Conservation (phyloP, 2,888 invertebrate species). For the Pseudoips prasinana region DNA sequence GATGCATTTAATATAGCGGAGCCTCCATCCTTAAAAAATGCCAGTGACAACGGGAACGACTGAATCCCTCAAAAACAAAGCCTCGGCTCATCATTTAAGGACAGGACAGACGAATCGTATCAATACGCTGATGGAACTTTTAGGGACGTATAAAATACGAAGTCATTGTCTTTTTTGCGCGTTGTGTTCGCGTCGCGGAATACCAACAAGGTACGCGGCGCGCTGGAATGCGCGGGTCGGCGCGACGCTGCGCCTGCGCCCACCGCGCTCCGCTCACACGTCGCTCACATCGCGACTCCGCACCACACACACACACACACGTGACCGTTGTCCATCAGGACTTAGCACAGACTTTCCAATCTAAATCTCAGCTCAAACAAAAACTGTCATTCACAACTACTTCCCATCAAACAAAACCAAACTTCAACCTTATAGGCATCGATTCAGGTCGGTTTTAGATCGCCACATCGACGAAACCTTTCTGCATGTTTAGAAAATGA, state of each 20-base stretch:
- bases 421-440: conserved; percentile 4
- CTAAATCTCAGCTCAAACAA: conserved; percentile 25
- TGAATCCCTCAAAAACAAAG: conserved; percentile 52
- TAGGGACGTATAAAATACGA: conserved; percentile 73
- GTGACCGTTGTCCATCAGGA: conserved; percentile 22
- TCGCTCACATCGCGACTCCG: conserved; percentile 30
- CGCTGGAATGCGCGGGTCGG: conserved; percentile 40
- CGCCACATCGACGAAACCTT: conserved; percentile 16
- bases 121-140: conserved; percentile 72
- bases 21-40: conserved; percentile 35
- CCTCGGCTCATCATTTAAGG: conserved; percentile 49
- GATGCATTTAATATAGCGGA: conserved; percentile 26
- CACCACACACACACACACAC: too few species aligned
- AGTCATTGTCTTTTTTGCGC: conserved; percentile 76
- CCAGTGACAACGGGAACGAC: conserved; percentile 39
- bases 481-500: conserved; percentile 36
- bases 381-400: conserved; percentile 36
- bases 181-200: conserved; percentile 64
- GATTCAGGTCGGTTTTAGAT: not conserved
- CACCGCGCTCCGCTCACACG: conserved; percentile 21
- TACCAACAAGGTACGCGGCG: conserved; percentile 64
- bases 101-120: conserved; percentile 52
- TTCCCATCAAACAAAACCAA: conserved; percentile 1
- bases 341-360: conserved; percentile 37
- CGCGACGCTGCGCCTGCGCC: conserved; percentile 18